Conservation (phyloP, 2,113 vertebrate genomes). For the Cisticola juncidis region DNA sequence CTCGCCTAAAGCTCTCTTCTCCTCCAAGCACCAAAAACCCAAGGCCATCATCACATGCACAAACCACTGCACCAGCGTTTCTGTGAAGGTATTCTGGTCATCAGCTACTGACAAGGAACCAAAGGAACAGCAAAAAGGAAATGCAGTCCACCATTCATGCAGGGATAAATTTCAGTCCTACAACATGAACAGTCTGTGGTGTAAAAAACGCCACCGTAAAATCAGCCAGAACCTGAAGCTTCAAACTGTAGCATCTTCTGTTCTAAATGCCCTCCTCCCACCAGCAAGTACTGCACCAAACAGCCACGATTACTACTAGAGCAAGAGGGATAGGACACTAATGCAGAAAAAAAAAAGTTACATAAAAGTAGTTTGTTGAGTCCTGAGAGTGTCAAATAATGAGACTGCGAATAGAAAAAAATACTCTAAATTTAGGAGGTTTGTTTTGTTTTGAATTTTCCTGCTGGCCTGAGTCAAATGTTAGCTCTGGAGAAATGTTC, state of each 20-base stretch:
- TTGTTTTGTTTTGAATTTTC: background rate
- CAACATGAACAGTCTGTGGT: background rate
- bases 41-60: accelerated
- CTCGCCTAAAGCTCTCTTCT: background rate
- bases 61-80: background rate
- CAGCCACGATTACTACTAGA: background rate
- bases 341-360: background rate
- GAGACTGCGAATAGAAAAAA: accelerated
- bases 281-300: background rate
- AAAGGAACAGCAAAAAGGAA: background rate
- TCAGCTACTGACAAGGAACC: background rate
- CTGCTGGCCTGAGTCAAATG: background rate
- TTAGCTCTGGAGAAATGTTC: background rate
- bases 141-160: background rate
- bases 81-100: accelerated
- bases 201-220: background rate
- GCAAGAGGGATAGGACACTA: background rate
- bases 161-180: background rate
- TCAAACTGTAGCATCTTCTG: background rate
- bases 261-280: background rate
- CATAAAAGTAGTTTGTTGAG: background rate
- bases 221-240: background rate
- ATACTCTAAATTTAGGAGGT: background rate
- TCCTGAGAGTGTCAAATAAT: background rate
- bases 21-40: background rate